Conservation (phyloP, 2,888 invertebrate species). For the Gibbula magus region DNA sequence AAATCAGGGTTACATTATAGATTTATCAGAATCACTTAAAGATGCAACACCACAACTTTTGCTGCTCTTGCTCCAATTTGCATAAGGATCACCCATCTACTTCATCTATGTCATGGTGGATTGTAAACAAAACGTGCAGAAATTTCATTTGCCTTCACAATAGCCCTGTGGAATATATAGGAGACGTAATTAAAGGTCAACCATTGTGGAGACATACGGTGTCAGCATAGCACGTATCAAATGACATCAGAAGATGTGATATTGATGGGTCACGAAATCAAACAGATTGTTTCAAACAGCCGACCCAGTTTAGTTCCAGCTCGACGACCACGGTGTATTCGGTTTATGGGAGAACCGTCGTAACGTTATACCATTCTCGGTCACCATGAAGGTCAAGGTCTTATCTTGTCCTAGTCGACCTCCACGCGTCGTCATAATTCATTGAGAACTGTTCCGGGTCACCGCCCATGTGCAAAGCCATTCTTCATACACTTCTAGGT, state of each 20-base stretch:
- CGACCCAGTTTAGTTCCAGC: background rate
- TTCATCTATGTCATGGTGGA: too few species aligned
- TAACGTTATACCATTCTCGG: background rate
- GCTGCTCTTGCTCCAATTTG: too few species aligned
- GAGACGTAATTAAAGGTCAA: too few species aligned
- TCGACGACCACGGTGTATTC: background rate
- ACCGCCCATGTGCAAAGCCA: background rate
- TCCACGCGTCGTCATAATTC: background rate
- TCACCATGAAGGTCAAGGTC: background rate
- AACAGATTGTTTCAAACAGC: background rate
- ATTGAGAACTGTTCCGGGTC: background rate
- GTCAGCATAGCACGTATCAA: too few species aligned
- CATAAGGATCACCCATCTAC: too few species aligned
- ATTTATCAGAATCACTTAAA: too few species aligned
- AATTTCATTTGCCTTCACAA: too few species aligned
- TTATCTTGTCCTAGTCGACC: background rate
- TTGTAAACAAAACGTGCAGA: too few species aligned
- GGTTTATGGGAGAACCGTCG: background rate
- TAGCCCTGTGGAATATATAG: too few species aligned
- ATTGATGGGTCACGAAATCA: constrained; percentile 6
- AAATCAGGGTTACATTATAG: too few species aligned
- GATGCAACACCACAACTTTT: too few species aligned
- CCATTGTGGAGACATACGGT: too few species aligned
- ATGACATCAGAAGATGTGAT: background rate
- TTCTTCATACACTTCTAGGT: background rate